Evolutionary conservation across 64 coral and sea anemone species (phyloP), one percentile per base, ranked within the genome.

Genomic region (Trachythela sp.): DNA sequence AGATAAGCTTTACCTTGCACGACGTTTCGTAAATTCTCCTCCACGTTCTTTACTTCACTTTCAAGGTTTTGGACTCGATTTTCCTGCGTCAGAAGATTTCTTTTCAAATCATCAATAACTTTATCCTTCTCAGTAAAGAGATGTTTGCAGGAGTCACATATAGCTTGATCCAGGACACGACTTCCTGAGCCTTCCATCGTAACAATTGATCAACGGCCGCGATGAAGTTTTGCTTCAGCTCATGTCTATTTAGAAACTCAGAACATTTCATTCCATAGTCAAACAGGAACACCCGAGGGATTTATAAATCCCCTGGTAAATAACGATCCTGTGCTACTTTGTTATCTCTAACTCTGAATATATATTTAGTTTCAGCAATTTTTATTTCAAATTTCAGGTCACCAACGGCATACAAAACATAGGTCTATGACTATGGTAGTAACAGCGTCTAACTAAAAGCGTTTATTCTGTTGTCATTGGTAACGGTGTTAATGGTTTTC

Each of bases 41-140:
- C 56, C 15, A 64, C 56, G 22, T 64, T 64, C 56, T 64, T 64
- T 2, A 26, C 56, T 64, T 64, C 20, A 1, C 22, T 64, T 64
- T 64, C 56, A 20, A 64, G 56, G 56, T 64, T 26, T 64, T n/a
- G 15, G 20, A 27, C 56, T 24, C 20, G 56, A 64, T 64, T 27
- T 64, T 64, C 26, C 1, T 64, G 56, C 20, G 26, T 64, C 24
- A 64, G 17, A 64, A 64, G 56, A 64, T 64, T 27, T 26, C 20
- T 20, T 64, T 64, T 64, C 56, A 64, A 64, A 64, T 64, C 56
- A n/a, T 64, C 56, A 64, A 64, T 64, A 64, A 64, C 5, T 64
- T 27, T 64, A 27, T 64, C 26, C 26, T 64, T 64, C 56, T 64
- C 56, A 22, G 20, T 20, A 26, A 64, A 64, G 7, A 22, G 26